phyloP scores from a whole-genome alignment of 2,888 invertebrate genomes.

The Lypha dubia region DNA sequence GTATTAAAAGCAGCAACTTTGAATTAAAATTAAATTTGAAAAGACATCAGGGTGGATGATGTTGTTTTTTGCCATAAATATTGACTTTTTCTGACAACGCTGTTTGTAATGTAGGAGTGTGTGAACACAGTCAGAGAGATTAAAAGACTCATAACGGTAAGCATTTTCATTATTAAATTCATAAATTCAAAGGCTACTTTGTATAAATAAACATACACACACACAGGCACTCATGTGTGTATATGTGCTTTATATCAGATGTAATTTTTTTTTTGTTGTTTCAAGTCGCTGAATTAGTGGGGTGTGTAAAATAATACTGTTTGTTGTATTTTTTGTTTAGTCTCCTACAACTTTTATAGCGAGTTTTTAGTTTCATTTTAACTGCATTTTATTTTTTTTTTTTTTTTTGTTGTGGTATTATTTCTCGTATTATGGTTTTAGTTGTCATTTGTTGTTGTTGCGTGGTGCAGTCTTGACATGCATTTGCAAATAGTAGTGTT shows the following conservation, averaged over 20 bases:
- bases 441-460: slow-evolving; percentile 7
- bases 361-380: slow-evolving; percentile 41
- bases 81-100: not conserved
- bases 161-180: slow-evolving; percentile 2
- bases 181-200: not conserved
- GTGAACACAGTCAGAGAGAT: slow-evolving; percentile 9
- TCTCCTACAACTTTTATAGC: slow-evolving; percentile 26
- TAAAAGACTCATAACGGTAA: slow-evolving; percentile 33
- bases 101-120: not conserved
- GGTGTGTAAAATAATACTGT: slow-evolving; percentile 1
- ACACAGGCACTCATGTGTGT: not conserved
- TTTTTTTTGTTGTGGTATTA: too few species aligned
- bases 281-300: not conserved
- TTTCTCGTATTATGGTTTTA: slow-evolving; percentile 3
- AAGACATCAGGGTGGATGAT: too few species aligned
- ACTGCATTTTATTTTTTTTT: slow-evolving; percentile 32
- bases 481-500: slow-evolving; percentile 34
- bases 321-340: not conserved
- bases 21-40: too few species aligned
- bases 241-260: not conserved
- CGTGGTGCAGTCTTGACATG: slow-evolving; percentile 43
- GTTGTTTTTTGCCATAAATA: too few species aligned
- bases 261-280: too few species aligned
- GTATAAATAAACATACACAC: not conserved
- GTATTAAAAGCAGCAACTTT: too few species aligned